Percentiles rank a stretch among this genome's conserved stretches.
These are phyloP conservation scores for Bergia puertoricense DNA, from an alignment of 92 coral and sea anemone genomes.

Conservation along the genomic window DNA sequence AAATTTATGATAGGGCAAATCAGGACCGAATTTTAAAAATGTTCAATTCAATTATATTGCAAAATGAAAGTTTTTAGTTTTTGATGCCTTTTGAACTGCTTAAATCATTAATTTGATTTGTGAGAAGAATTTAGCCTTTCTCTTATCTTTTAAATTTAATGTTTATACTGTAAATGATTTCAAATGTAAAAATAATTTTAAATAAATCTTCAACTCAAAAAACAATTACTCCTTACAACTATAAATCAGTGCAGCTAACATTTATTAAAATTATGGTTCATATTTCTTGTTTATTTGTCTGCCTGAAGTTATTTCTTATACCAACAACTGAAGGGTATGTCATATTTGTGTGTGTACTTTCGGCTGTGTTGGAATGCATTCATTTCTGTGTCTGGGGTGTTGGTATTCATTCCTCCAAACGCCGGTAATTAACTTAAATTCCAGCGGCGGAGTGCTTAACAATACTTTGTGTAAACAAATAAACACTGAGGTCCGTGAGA, in stretches of 20 bases:
- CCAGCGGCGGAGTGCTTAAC: slow-evolving; percentile 39
- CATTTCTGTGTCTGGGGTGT: slow-evolving; percentile 1
- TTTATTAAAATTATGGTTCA: neutral
- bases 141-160: no score
- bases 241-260: neutral
- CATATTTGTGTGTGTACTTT: slow-evolving; percentile 23
- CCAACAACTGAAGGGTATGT: neutral
- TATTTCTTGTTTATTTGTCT: neutral
- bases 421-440: slow-evolving; percentile 32
- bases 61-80: no score
- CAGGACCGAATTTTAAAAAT: no score
- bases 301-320: slow-evolving; percentile 4
- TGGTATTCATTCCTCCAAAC: slow-evolving; percentile 17
- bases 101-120: no score
- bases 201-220: neutral
- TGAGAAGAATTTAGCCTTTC: no score
- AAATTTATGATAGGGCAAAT: no score
- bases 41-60: no score
- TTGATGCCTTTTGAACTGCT: no score
- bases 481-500: slow-evolving; percentile 37
- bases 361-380: slow-evolving; percentile 34
- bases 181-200: no score
- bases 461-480: slow-evolving; percentile 26
- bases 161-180: no score
- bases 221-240: no score